These are phyloP conservation scores for Drosophila kokeensis DNA, from an alignment of 2,888 invertebrate genomes.

Conservation along the genomic window DNA sequence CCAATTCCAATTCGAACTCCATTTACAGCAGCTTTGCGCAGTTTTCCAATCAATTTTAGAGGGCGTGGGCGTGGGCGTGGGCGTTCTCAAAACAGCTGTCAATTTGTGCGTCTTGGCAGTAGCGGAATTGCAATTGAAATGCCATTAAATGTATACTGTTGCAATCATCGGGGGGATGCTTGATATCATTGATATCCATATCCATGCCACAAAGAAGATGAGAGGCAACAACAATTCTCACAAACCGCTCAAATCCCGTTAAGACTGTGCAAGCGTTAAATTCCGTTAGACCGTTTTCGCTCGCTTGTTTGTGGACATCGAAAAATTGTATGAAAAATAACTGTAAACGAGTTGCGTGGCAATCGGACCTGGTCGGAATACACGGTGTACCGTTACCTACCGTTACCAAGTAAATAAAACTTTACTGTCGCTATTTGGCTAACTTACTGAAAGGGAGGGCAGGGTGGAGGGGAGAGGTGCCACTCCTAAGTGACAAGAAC, in stretches of 20 bases:
- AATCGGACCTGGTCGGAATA: slow-evolving; percentile 36
- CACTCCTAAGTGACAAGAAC: slow-evolving; percentile 35
- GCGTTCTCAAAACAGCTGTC: slow-evolving; percentile 68
- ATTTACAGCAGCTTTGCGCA: slow-evolving; percentile 7
- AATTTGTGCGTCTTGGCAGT: slow-evolving; percentile 54
- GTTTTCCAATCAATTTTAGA: slow-evolving; percentile 54
- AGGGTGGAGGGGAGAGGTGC: not conserved
- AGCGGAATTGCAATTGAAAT: slow-evolving; percentile 52
- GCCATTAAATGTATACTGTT: slow-evolving; percentile 51
- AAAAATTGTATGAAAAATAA: slow-evolving; percentile 52
- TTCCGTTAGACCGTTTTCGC: slow-evolving; percentile 53
- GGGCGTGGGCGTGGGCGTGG: not conserved
- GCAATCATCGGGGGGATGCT: not conserved
- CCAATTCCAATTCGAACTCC: slow-evolving; percentile 11
- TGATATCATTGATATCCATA: not conserved
- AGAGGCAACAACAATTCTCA: not conserved
- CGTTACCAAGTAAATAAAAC: slow-evolving; percentile 79
- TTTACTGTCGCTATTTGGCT: slow-evolving; percentile 72
- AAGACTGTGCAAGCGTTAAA: slow-evolving; percentile 28
- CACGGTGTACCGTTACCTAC: slow-evolving; percentile 45
- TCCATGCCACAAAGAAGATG: not conserved
- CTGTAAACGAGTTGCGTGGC: slow-evolving; percentile 66
- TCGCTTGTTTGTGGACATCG: slow-evolving; percentile 40
- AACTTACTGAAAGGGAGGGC: not conserved
- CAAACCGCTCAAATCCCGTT: slow-evolving; percentile 6